Evolutionary conservation across 1,140 invertebrate genomes (phyloP), one percentile per base, ranked within the genome.

Genomic region (Musca domestica): DNA sequence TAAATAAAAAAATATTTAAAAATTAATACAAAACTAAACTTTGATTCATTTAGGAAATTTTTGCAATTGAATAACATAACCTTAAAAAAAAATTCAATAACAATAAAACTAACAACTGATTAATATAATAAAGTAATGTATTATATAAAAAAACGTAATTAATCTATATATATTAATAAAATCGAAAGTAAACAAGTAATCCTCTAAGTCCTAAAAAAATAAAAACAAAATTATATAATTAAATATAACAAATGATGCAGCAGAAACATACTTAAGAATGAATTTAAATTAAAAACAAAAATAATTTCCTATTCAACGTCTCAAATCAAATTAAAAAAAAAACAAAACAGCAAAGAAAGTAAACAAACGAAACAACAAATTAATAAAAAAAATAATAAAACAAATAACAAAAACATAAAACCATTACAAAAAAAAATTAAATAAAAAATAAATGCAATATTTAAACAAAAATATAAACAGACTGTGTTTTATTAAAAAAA

Each of bases 1-100:
- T 69, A 61, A 61, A 27, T 25, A 61, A 52, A 58, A 58, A 23
- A 58, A 54, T 23, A 54, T 23, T 52, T 48, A 64, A 70, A 70
- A 68, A 58, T 46, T 30, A 67, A 65, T 56, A 73, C 34, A 68
- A 54, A 69, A 74, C 64, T 69, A 61, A 74, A 71, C 71, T 70
- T 72, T 25, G 4, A 58, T 27, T 71, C 77, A 77, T 41, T 76
- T 74, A 74, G 68, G 77, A 75, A 74, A 77, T 74, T 77, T 77
- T 77, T 71, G 75, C 75, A 73, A 74, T 75, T 74, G 77, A 23
- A 58, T 77, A 75, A 72, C 77, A 75, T 77, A 77, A 77, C 71
- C 75, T 72, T 75, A 76, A 67, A 72, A 73, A 76, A 76, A n/a
- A n/a, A n/a, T n/a, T n/a, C n/a, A 72, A 68, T 66, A 58, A 41